phyloP scores from a whole-genome alignment of 2,113 vertebrate species.

The Arenaria interpres region DNA sequence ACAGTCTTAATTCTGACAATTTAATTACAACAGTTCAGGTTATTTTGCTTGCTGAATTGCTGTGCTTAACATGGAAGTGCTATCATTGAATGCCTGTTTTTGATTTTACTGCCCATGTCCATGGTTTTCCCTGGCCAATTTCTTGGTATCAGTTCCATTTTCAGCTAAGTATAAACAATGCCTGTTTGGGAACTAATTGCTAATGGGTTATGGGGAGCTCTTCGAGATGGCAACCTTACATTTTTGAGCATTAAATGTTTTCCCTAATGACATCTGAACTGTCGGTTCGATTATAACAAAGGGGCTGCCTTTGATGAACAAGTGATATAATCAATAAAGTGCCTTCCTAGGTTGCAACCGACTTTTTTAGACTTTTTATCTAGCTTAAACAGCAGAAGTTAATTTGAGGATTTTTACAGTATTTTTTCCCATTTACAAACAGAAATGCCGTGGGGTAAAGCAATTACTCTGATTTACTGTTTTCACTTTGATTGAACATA shows the following conservation, averaged over 20 bases:
- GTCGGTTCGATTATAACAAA: neutral
- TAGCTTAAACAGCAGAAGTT: constrained; percentile 70
- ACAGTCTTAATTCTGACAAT: neutral
- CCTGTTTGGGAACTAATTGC: constrained; percentile 8
- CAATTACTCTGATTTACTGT: constrained; percentile 81
- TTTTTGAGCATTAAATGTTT: constrained; percentile 52
- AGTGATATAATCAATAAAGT: constrained; percentile 65
- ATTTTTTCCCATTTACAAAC: constrained; percentile 72
- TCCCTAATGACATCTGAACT: constrained; percentile 47
- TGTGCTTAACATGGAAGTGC: neutral
- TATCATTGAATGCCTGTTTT: neutral
- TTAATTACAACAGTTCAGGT: neutral
- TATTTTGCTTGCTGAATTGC: neutral
- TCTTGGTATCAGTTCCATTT: constrained; percentile 25
- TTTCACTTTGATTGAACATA: constrained; percentile 75
- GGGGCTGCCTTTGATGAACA: constrained; percentile 48
- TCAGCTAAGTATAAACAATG: constrained; percentile 14
- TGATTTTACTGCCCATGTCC: neutral
- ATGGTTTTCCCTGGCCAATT: neutral
- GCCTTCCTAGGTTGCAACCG: neutral
- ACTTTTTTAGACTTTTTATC: constrained; percentile 52
- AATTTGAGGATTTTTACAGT: constrained; percentile 74
- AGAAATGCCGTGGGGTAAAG: constrained; percentile 72
- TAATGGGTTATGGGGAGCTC: constrained; percentile 42
- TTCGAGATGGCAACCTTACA: constrained; percentile 1